Evolutionary conservation across 92 coral and sea anemone species (phyloP).

Genomic region (Heteractis magnifica): DNA sequence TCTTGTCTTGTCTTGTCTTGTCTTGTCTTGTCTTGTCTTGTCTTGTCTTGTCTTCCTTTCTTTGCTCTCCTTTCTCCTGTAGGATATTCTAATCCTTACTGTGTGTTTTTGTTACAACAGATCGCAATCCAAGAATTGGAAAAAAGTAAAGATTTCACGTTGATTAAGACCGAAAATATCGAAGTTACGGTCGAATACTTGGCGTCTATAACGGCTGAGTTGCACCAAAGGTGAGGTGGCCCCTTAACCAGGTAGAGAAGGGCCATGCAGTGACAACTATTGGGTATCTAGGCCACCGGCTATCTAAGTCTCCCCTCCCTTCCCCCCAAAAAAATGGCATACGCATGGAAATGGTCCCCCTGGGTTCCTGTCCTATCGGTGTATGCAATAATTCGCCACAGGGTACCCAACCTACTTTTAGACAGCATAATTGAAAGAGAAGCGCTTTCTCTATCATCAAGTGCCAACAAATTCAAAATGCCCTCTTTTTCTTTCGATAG

Average conservation of each 20-base stretch:
- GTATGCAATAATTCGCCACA: neutral
- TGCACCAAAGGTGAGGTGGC: slow-evolving; percentile 46
- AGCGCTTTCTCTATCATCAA: neutral
- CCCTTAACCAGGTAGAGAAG: no score
- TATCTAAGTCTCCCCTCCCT: no score
- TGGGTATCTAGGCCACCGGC: no score
- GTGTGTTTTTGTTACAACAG: slow-evolving; percentile 4
- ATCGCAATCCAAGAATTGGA: slow-evolving; percentile 43
- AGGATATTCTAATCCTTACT: neutral
- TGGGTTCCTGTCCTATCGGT: no score
- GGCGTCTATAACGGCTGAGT: slow-evolving; percentile 55
- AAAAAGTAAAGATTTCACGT: slow-evolving; percentile 34
- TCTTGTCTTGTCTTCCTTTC: neutral
- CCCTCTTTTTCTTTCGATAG: slow-evolving; percentile 5
- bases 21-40: no score
- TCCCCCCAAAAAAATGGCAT: no score
- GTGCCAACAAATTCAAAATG: neutral
- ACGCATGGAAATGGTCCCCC: no score
- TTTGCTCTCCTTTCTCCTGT: neutral
- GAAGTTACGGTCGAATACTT: slow-evolving; percentile 64
- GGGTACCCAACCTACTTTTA: neutral
- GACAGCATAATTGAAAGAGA: no score
- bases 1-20: no score
- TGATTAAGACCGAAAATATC: slow-evolving; percentile 47
- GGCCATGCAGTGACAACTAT: no score